These are phyloP conservation scores for Rugalucina vietnamica DNA, from an alignment of 2,888 invertebrate species.

Conservation along the genomic window DNA sequence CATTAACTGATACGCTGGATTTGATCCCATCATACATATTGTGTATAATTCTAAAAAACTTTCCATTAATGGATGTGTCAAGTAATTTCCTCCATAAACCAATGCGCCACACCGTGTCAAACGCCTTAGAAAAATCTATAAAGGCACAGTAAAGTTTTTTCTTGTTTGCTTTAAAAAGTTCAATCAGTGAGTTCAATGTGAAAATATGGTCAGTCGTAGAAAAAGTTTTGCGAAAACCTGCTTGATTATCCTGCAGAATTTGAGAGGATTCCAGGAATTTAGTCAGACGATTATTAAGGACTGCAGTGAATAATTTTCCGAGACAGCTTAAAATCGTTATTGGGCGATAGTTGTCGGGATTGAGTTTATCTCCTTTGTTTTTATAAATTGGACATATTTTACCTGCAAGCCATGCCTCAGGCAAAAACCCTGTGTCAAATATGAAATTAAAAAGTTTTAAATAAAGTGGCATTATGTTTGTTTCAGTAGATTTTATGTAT, in stretches of 20 bases:
- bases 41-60: conserved; percentile 33
- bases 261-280: not conserved
- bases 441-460: not conserved
- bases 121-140: conserved; percentile 2
- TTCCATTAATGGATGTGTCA: conserved; percentile 24
- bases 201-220: conserved; percentile 39
- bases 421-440: not conserved
- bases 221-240: conserved; percentile 27
- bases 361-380: not conserved
- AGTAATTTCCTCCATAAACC: conserved; percentile 36
- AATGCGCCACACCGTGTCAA: conserved; percentile 33
- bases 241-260: conserved; percentile 7
- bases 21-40: conserved; percentile 42
- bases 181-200: conserved; percentile 6
- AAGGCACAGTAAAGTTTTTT: conserved; percentile 17
- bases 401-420: not conserved
- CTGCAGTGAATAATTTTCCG: not conserved
- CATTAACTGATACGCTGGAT: conserved; percentile 22
- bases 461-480: not conserved
- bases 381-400: not conserved
- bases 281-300: not conserved
- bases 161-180: not conserved
- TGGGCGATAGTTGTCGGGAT: not conserved
- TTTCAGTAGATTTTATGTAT: not conserved
- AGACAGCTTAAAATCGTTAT: not conserved